Percentiles rank a stretch among this genome's conserved stretches.
Evolutionary conservation across 2,888 invertebrate genomes (phyloP).

Genomic region (Drosophila parthenogenetica): DNA sequence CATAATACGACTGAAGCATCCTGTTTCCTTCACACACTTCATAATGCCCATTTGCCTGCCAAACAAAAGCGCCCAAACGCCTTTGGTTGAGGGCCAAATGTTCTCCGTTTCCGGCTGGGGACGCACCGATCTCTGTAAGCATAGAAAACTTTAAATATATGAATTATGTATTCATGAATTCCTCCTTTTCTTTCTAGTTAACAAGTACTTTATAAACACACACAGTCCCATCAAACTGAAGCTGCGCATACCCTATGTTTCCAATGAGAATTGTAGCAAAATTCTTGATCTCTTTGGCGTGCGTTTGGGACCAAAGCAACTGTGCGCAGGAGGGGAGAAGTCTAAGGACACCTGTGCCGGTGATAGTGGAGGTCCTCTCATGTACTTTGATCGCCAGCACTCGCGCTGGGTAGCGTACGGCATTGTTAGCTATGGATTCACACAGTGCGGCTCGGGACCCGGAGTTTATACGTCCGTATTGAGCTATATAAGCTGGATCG

Average conservation of each 20-base stretch:
- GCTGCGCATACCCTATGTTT: slow-evolving; percentile 87
- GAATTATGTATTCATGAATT: neutral
- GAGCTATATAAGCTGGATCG: slow-evolving; percentile 87
- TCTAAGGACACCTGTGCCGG: slow-evolving; percentile 91
- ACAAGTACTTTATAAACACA: slow-evolving; percentile 82
- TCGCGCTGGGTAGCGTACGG: slow-evolving; percentile 87
- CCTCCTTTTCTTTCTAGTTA: slow-evolving; percentile 69
- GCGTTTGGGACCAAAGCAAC: slow-evolving; percentile 86
- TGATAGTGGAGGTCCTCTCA: slow-evolving; percentile 90
- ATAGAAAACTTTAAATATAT: slow-evolving; percentile 17
- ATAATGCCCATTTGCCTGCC: slow-evolving; percentile 88
- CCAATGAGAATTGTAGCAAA: slow-evolving; percentile 86
- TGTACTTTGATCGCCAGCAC: slow-evolving; percentile 86
- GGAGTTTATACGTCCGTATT: slow-evolving; percentile 87
- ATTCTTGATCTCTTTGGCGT: slow-evolving; percentile 86
- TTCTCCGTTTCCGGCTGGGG: slow-evolving; percentile 88
- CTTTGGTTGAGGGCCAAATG: slow-evolving; percentile 85
- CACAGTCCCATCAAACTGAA: slow-evolving; percentile 88
- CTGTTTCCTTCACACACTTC: slow-evolving; percentile 85
- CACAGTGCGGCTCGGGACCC: slow-evolving; percentile 89
- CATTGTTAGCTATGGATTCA: slow-evolving; percentile 89
- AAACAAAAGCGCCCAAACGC: slow-evolving; percentile 69
- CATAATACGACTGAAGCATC: slow-evolving; percentile 84
- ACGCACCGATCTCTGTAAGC: slow-evolving; percentile 86
- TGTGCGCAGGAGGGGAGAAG: slow-evolving; percentile 90